Evolutionary conservation across 2,113 vertebrate species (phyloP).

Genomic region (Sinocyclocheilus anophthalmus): DNA sequence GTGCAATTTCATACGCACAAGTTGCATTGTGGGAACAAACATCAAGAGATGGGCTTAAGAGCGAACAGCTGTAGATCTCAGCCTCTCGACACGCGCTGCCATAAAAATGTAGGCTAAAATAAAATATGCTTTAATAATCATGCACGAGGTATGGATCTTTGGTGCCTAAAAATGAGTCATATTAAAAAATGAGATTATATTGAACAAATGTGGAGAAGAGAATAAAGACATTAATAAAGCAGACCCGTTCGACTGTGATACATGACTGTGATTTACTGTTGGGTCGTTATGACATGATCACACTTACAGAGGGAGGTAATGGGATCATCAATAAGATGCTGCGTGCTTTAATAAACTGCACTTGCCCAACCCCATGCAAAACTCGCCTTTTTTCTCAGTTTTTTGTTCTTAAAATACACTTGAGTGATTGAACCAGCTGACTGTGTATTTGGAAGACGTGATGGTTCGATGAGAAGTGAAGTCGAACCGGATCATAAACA

Average conservation of each 20-base stretch:
- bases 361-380: constrained; percentile 6
- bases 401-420: neutral
- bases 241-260: constrained; percentile 30
- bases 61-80: neutral
- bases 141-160: neutral
- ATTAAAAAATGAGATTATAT: constrained; percentile 25
- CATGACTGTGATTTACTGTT: constrained; percentile 49
- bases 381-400: neutral
- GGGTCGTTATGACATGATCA: constrained; percentile 57
- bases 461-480: constrained; percentile 4
- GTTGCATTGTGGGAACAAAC: constrained; percentile 3
- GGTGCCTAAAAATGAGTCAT: neutral
- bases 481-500: constrained; percentile 25
- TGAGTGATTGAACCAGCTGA: neutral
- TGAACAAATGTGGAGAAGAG: constrained; percentile 19
- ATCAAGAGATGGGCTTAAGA: neutral
- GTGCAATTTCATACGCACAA: neutral
- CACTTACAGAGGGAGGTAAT: constrained; percentile 34
- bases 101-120: neutral
- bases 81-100: neutral
- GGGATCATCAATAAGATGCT: constrained; percentile 52
- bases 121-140: constrained; percentile 36
- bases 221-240: constrained; percentile 41
- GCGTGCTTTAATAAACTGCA: neutral
- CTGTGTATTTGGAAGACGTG: neutral